Percentiles rank a stretch among this genome's conserved stretches.
Conservation (phyloP, 2,797 vertebrate genomes). For the Malacoraja senta region DNA sequence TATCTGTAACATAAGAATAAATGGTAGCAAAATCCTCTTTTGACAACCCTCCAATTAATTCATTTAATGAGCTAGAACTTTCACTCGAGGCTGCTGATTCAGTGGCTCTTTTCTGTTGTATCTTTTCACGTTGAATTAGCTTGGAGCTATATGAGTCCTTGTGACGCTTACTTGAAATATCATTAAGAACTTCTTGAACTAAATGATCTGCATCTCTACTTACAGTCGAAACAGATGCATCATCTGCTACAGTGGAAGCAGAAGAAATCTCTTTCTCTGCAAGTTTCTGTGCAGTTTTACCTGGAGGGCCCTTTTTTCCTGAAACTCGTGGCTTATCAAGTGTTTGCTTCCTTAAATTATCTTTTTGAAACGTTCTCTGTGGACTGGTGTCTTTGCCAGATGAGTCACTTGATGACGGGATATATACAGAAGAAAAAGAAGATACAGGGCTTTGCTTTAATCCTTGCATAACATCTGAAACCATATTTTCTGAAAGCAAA, state of each 20-base stretch:
- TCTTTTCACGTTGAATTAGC: not conserved
- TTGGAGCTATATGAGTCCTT: constrained; percentile 35
- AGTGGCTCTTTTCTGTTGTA: not conserved
- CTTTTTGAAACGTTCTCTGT: not conserved
- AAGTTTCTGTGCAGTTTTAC: not conserved
- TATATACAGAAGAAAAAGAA: not conserved
- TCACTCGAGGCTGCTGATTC: not conserved
- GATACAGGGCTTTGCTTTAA: not conserved
- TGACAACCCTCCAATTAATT: not conserved
- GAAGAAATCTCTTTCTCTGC: constrained; percentile 9
- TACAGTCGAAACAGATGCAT: constrained; percentile 39
- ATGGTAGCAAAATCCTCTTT: not conserved
- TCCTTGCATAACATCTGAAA: constrained; percentile 24
- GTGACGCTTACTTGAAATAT: constrained; percentile 29
- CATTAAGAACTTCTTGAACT: constrained; percentile 40
- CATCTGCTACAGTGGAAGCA: constrained; percentile 1
- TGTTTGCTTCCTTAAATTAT: not conserved
- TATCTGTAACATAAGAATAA: constrained; percentile 19
- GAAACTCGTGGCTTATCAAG: not conserved
- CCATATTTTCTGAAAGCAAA: constrained; percentile 32
- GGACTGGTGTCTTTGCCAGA: not conserved
- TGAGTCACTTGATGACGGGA: not conserved
- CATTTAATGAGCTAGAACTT: not conserved
- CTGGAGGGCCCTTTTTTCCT: not conserved
- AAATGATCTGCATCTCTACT: constrained; percentile 40